A percentile compares a stretch with the other conserved stretches of the same genome.
Conservation (phyloP, 2,888 invertebrate genomes). For the Drosophila picticornis region DNA sequence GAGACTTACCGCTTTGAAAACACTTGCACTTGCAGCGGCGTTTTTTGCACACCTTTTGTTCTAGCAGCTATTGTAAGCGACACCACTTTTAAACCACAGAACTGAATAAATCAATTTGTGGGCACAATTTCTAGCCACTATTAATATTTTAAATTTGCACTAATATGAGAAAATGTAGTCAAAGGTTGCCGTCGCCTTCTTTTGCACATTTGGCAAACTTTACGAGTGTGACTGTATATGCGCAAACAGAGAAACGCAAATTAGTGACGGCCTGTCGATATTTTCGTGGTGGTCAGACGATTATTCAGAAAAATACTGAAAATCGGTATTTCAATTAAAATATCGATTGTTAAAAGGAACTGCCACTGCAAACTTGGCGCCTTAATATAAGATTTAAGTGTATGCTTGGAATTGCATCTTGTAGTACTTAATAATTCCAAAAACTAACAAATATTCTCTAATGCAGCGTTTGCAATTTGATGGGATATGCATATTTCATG, state of each 20-base stretch:
- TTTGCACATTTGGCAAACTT: slow-evolving; percentile 60
- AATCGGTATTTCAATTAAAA: background rate
- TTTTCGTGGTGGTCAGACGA: background rate
- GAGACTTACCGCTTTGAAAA: slow-evolving; percentile 48
- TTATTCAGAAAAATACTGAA: slow-evolving; percentile 20
- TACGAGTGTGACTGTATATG: slow-evolving; percentile 36
- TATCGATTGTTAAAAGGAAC: slow-evolving; percentile 9
- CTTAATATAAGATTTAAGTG: background rate
- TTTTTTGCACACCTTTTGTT: slow-evolving; percentile 35
- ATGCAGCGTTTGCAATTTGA: background rate
- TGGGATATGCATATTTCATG: background rate
- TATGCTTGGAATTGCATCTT: too few species aligned
- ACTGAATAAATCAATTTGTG: background rate
- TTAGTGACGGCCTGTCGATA: slow-evolving; percentile 9
- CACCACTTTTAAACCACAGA: slow-evolving; percentile 1
- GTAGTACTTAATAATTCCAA: background rate
- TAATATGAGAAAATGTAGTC: background rate
- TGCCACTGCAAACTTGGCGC: slow-evolving; percentile 10
- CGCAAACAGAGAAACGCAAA: slow-evolving; percentile 13
- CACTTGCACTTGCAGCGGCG: slow-evolving; percentile 38
- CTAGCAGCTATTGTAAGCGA: background rate
- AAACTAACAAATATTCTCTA: too few species aligned
- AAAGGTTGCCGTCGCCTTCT: slow-evolving; percentile 21
- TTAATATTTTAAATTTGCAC: slow-evolving; percentile 14
- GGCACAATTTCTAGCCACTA: background rate